Conservation (phyloP, 2,113 vertebrate genomes). For the Prolemur simus region DNA sequence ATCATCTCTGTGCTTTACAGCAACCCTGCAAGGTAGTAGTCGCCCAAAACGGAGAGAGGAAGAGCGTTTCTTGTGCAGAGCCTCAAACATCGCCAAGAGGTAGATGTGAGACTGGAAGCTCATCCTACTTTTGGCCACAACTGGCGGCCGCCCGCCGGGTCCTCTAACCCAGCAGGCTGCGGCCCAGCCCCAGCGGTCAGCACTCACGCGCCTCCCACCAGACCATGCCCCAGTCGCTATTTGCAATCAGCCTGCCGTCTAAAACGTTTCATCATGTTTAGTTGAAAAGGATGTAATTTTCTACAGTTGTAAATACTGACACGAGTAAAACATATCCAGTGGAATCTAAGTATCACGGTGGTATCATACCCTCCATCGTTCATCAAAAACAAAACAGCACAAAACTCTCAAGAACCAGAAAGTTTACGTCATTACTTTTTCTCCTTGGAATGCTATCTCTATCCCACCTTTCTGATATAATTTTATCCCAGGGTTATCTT, state of each 20-base stretch:
- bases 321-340: background rate
- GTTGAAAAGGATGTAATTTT: background rate
- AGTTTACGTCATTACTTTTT: background rate
- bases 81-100: background rate
- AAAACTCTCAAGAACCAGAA: background rate
- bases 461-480: background rate
- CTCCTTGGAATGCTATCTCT: background rate
- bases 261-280: background rate
- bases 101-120: background rate
- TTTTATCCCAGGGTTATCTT: background rate
- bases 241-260: background rate
- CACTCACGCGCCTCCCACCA: fast-evolving
- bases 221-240: fast-evolving
- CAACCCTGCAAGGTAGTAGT: background rate
- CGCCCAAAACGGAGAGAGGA: background rate
- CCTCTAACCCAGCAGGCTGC: background rate
- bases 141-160: background rate
- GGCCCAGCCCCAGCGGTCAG: background rate
- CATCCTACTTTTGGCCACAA: too few species aligned
- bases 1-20: background rate
- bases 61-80: background rate
- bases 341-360: background rate
- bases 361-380: background rate
- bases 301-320: background rate
- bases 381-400: background rate